Evolutionary conservation across 1,140 invertebrate species (phyloP), one percentile per base, ranked within the genome.

Genomic region (Leptopilina clavipes): DNA sequence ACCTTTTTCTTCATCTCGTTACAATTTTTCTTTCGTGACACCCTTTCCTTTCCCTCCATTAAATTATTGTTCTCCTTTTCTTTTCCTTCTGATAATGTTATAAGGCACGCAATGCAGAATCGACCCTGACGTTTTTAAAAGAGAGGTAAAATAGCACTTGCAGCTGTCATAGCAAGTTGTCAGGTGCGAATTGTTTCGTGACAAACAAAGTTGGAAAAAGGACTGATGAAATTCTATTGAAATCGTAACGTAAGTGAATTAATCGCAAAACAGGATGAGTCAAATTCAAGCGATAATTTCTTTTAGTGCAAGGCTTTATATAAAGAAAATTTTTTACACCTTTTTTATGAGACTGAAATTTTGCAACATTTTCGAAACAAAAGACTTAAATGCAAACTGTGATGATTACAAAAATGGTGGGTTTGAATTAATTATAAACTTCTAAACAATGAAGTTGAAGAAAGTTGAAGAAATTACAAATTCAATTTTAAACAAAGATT

Each of bases 51-150:
- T 8, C 10, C 9, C 10, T 1, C 59, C 25, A 65, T 65, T 65
- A 65, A 25, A 65, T 31, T 65, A 3, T 65, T 65, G 59, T 31
- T 65, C 12, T 65, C 31, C 22, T 65, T 37, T 65, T 19, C 25
- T 31, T 31, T 31, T n/a, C n/a, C n/a, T n/a, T 2, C 19, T 65
- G 25, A 65, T 65, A 17, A 65, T 37, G 59, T 65, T 31, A 37
- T 65, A 37, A 65, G 59, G 14, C 59, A 65, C 59, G 56, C 56
- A 65, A 65, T 31, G 56, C 56, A 65, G 25, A 65, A 65, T 65
- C 59, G 22, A n/a, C 25, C 59, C 25, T 37, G 25, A 65, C 59
- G 54, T 65, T 65, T n/a, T 22, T 12, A 65, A 65, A 65, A 31
- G 37, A 40, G 37, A 31, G 10, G 2, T 37, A 22, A 65, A 65